Conservation (phyloP, 1,140 invertebrate species). For the Brachionus rubens region DNA sequence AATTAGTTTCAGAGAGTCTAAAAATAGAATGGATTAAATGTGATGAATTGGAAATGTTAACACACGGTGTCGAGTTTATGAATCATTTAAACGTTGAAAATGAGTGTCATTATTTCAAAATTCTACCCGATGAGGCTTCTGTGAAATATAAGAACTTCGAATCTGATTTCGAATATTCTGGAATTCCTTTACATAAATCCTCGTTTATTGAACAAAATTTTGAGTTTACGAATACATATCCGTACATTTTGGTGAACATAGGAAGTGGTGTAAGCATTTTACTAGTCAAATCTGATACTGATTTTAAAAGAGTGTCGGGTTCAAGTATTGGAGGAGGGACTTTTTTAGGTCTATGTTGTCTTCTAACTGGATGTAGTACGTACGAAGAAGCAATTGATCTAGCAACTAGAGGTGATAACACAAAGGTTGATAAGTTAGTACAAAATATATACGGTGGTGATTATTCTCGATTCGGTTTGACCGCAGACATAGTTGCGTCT, state of each 20-base stretch:
- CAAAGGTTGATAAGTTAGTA: constrained; percentile 89
- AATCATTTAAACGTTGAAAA: constrained; percentile 75
- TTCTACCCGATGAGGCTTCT: background rate
- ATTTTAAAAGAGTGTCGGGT: constrained; percentile 88
- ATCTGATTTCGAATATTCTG: background rate
- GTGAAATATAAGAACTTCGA: background rate
- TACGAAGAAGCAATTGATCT: constrained; percentile 96
- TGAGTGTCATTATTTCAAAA: constrained; percentile 89
- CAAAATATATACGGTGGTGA: constrained; percentile 95
- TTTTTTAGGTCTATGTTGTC: constrained; percentile 89
- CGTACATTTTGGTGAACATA: constrained; percentile 93
- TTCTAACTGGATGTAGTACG: constrained; percentile 87
- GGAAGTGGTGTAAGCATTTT: constrained; percentile 95
- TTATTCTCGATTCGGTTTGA: constrained; percentile 82
- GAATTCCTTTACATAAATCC: background rate
- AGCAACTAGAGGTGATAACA: constrained; percentile 86
- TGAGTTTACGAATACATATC: constrained; percentile 81
- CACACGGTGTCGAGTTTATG: constrained; percentile 89
- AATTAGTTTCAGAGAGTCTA: constrained; percentile 61
- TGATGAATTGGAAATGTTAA: constrained; percentile 91
- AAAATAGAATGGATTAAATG: constrained; percentile 89
- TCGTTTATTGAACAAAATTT: background rate
- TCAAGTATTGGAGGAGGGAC: constrained; percentile 96
- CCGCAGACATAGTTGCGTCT: constrained; percentile 82
- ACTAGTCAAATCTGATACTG: constrained; percentile 79